phyloP scores from a whole-genome alignment of 1,140 invertebrate genomes.

The Psix sp. region DNA sequence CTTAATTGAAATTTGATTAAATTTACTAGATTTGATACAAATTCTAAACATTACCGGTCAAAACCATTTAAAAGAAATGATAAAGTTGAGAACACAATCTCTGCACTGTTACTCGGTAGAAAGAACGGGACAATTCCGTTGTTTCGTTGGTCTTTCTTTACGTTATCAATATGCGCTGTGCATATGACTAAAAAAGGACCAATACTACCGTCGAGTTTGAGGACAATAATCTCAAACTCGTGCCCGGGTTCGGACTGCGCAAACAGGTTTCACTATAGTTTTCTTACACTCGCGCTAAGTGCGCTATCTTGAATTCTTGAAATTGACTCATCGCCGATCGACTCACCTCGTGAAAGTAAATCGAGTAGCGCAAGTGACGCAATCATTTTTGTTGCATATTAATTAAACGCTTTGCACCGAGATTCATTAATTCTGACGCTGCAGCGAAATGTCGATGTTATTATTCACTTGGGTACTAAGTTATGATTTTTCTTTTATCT shows the following conservation, averaged over 20 bases:
- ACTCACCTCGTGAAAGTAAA: conserved; percentile 51
- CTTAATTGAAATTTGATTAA: too few relatives aligned
- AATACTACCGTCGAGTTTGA: conserved; percentile 43
- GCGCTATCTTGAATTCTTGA: conserved; percentile 47
- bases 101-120: neutral
- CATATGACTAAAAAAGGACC: conserved; percentile 52
- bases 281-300: conserved; percentile 38
- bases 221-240: conserved; percentile 48
- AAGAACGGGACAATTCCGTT: neutral
- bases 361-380: conserved; percentile 42
- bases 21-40: too few relatives aligned
- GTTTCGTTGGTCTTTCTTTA: conserved; percentile 3
- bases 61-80: conserved; percentile 2
- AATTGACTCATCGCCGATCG: conserved; percentile 56
- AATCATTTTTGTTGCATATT: conserved; percentile 54
- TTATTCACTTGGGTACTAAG: conserved; percentile 16
- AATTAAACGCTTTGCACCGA: conserved; percentile 29
- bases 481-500: conserved; percentile 1
- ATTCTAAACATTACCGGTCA: too few relatives aligned
- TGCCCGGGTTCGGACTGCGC: conserved; percentile 20
- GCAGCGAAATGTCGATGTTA: conserved; percentile 23
- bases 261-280: conserved; percentile 53
- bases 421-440: conserved; percentile 34
- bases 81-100: neutral
- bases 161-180: conserved; percentile 30